These are phyloP conservation scores for Eubucco bourcierii DNA, from an alignment of 2,113 vertebrate genomes.

Conservation along the genomic window DNA sequence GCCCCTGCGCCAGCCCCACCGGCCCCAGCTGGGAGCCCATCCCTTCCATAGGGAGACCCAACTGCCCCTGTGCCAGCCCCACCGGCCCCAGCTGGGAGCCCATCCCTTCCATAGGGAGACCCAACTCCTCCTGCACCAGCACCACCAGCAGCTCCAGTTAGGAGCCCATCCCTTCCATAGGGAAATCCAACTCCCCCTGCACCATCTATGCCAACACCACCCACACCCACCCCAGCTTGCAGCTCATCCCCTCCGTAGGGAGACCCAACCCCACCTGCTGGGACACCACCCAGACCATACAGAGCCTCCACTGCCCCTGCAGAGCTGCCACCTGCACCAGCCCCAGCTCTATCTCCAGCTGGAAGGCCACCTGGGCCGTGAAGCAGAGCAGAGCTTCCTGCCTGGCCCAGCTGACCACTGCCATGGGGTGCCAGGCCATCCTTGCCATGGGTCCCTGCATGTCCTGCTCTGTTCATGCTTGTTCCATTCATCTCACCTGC, in stretches of 20 bases:
- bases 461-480: not conserved
- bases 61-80: not conserved
- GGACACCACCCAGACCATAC: not conserved
- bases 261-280: not conserved
- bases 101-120: fast-evolving
- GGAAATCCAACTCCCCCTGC: fast-evolving
- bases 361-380: not conserved
- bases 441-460: not conserved
- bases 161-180: not conserved
- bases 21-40: not conserved
- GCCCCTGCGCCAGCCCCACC: not conserved
- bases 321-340: not conserved
- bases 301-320: not conserved
- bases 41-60: not conserved
- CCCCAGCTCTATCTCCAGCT: not conserved
- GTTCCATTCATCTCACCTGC: not conserved
- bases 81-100: not conserved
- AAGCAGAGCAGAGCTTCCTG: not conserved
- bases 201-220: fast-evolving
- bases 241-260: not conserved
- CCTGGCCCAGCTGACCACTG: not conserved
- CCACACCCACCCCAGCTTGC: fast-evolving
- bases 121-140: not conserved
- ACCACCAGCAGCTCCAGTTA: fast-evolving
- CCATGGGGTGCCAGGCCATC: not conserved